These are phyloP conservation scores for Dicentrarchus labrax DNA, from an alignment of 2,113 vertebrate species.

Conservation along the genomic window DNA sequence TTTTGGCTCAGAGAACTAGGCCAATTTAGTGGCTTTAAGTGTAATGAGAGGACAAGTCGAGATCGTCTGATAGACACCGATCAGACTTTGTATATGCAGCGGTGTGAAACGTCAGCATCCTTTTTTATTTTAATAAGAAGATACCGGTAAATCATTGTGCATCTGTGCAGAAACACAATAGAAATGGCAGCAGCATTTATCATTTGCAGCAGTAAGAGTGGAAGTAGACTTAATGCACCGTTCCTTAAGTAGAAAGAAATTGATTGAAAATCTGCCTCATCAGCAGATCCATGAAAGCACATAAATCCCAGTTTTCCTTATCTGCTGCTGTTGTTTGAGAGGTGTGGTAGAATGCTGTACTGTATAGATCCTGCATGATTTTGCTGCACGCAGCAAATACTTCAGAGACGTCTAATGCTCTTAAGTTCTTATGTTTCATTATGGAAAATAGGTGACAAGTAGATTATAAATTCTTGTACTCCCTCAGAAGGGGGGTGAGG, in stretches of 20 bases:
- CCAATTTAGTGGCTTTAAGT: conserved; percentile 52
- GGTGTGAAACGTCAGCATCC: conserved; percentile 22
- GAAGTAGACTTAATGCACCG: not conserved
- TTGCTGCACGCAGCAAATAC: conserved; percentile 25
- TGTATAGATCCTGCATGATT: conserved; percentile 12
- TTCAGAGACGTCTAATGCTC: conserved; percentile 46
- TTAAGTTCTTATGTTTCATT: conserved; percentile 44
- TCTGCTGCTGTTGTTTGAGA: conserved; percentile 40
- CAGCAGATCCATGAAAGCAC: conserved; percentile 24
- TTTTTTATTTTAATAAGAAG: conserved; percentile 7
- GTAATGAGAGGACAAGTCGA: conserved; percentile 48
- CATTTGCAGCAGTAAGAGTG: conserved; percentile 1
- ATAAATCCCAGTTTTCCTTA: conserved; percentile 49
- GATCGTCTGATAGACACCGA: conserved; percentile 35
- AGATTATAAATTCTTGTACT: conserved; percentile 48
- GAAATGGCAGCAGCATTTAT: conserved; percentile 32
- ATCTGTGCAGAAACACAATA: not conserved
- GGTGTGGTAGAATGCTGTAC: conserved; percentile 1
- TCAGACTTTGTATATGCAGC: not conserved
- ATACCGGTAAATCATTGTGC: not conserved
- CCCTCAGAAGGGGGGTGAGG: not conserved
- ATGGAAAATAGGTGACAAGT: conserved; percentile 40
- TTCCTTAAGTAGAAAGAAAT: conserved; percentile 25
- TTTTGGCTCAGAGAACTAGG: conserved; percentile 51
- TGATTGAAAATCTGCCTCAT: conserved; percentile 23